Evolutionary conservation across 2,113 vertebrate species (phyloP).

Genomic region (Saimiri boliviensis): DNA sequence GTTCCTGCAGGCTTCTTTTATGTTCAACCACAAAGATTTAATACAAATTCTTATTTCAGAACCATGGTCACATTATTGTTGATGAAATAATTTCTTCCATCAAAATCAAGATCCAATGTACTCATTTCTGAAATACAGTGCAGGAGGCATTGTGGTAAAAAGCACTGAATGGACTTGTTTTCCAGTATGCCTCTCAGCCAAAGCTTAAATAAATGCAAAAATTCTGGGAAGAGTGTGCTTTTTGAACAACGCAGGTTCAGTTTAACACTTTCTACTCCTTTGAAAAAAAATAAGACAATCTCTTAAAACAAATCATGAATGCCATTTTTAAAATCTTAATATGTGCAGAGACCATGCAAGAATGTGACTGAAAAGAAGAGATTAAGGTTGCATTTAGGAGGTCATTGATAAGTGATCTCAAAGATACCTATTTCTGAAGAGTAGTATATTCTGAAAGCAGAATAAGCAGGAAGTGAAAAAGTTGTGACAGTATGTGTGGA

Average conservation of each 20-base stretch:
- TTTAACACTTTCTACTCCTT: background rate
- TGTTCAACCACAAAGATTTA: background rate
- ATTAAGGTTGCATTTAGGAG: background rate
- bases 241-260: background rate
- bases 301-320: background rate
- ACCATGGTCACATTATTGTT: accelerated
- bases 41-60: background rate
- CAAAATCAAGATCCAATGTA: accelerated
- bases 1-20: background rate
- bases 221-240: background rate
- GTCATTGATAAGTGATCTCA: background rate
- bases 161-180: accelerated
- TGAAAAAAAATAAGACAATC: background rate
- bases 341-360: accelerated
- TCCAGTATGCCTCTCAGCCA: too few relatives aligned
- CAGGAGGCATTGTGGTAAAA: accelerated
- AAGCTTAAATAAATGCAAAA: background rate
- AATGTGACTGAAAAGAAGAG: too few relatives aligned
- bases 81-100: too few relatives aligned
- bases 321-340: too few relatives aligned
- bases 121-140: too few relatives aligned
- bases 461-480: background rate
- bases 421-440: accelerated
- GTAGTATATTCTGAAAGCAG: background rate
- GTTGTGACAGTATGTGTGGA: accelerated